Base-by-base conservation (phyloP, 30 jellyfish, hydroid and myxozoan genomes). In the Aurelia aurita region DNA sequence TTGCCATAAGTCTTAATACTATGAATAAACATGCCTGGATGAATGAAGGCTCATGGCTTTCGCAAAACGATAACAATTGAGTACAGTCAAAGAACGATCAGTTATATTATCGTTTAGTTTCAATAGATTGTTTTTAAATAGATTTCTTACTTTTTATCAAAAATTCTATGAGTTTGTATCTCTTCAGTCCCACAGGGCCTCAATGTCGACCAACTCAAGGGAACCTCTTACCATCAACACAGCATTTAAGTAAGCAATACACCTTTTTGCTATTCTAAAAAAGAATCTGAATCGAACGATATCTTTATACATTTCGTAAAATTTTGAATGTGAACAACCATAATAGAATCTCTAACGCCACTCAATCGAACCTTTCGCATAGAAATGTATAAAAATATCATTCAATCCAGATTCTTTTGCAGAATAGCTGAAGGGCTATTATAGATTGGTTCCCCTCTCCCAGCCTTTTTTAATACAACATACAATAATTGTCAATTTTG, bases 211-310 rank as follows among this genome's bases (percentile, higher is more conserved):
- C 23, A 86, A 80, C 96, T 69, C 95, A 0, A 69, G 92, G 68
- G 96, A 92, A 31, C 97, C 98, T 3, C 74, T 92, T 10, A 86
- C 97, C 5, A 87, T 92, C 69, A 92, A 79, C 58, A 89, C 70
- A 9, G 95, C 98, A 5, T 92, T 92, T 67, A 77, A 96, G 98
- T 92, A 75, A 67, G 79, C 62, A n/a, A 45, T n/a, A n/a, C n/a
- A n/a, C n/a, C n/a, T n/a, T n/a, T 29, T 51, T 5, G 23, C 28
- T 26, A 14, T 43, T 45, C 3, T 66, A 6, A 12, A 47, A n/a
- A 21, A n/a, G n/a, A n/a, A n/a, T n/a, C n/a, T n/a, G n/a, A n/a
- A n/a, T n/a, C n/a, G n/a, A n/a, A n/a, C n/a, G n/a, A n/a, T n/a
- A n/a, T n/a, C n/a, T n/a, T n/a, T n/a, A n/a, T n/a, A n/a, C n/a